Percentiles rank a stretch among this genome's conserved stretches.
These are phyloP conservation scores for Cyclophora albipunctata DNA, from an alignment of 2,888 invertebrate genomes.

Conservation along the genomic window DNA sequence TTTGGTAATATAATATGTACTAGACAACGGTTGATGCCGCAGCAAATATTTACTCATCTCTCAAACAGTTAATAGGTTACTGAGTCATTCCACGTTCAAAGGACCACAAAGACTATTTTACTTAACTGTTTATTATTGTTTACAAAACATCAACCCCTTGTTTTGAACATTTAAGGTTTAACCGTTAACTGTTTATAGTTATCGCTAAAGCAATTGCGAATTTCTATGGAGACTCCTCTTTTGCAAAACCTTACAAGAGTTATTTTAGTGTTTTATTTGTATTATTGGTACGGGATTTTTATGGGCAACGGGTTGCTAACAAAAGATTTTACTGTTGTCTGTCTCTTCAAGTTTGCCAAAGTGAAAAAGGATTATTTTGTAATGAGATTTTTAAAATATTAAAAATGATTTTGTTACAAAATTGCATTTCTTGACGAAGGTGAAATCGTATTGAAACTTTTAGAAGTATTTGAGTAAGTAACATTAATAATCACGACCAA, in stretches of 20 bases:
- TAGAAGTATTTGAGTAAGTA: too few relatives aligned
- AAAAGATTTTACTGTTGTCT: background rate
- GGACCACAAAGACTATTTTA: constrained; percentile 24
- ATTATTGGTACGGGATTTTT: constrained; percentile 12
- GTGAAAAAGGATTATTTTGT: too few relatives aligned
- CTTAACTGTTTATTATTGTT: constrained; percentile 43
- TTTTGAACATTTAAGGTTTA: constrained; percentile 38
- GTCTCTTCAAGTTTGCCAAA: too few relatives aligned
- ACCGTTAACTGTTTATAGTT: constrained; percentile 42
- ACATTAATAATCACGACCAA: too few relatives aligned
- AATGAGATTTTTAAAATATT: too few relatives aligned
- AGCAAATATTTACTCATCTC: constrained; percentile 33
- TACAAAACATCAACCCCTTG: constrained; percentile 49
- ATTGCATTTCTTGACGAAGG: too few relatives aligned
- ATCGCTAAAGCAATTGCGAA: constrained; percentile 28
- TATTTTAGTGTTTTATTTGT: constrained; percentile 10
- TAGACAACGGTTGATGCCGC: constrained; percentile 14
- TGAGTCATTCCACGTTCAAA: constrained; percentile 48
- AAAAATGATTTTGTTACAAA: too few relatives aligned
- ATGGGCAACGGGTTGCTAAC: background rate
- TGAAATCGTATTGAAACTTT: too few relatives aligned
- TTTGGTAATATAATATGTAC: constrained; percentile 15
- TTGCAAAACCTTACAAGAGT: too few relatives aligned
- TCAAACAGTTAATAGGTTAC: constrained; percentile 31
- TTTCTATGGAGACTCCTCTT: constrained; percentile 9